Evolutionary conservation across 2,797 vertebrate species (phyloP).

Genomic region (Takifugu rubripes): DNA sequence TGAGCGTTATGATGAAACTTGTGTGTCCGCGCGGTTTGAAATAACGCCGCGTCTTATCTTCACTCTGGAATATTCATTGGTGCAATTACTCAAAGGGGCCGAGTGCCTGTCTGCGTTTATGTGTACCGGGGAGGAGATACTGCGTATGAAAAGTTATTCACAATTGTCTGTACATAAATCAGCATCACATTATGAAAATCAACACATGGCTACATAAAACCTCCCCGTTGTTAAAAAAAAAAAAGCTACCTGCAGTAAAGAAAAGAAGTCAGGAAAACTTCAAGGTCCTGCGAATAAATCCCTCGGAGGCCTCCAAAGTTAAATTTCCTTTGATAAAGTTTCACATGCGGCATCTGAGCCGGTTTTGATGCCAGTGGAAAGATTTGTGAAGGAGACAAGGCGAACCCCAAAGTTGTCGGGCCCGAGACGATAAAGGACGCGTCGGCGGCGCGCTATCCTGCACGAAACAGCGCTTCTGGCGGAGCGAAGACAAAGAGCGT

Average conservation of each 20-base stretch:
- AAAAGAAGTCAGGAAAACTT: slow-evolving; percentile 18
- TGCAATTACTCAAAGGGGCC: slow-evolving; percentile 64
- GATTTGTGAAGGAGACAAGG: slow-evolving; percentile 39
- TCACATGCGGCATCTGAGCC: slow-evolving; percentile 28
- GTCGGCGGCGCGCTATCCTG: slow-evolving; percentile 43
- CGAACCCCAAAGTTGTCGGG: slow-evolving; percentile 45
- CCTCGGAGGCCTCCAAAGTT: slow-evolving; percentile 41
- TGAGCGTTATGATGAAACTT: slow-evolving; percentile 55
- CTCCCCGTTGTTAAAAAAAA: slow-evolving; percentile 39
- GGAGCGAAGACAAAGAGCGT: slow-evolving; percentile 61
- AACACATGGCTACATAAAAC: slow-evolving; percentile 50
- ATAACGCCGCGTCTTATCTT: slow-evolving; percentile 58
- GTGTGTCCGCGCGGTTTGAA: slow-evolving; percentile 51
- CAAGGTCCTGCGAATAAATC: slow-evolving; percentile 34
- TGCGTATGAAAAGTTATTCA: slow-evolving; percentile 49
- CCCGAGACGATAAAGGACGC: slow-evolving; percentile 44
- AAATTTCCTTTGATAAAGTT: slow-evolving; percentile 61
- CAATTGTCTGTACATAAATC: slow-evolving; percentile 67
- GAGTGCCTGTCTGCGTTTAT: slow-evolving; percentile 46
- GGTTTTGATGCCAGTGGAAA: slow-evolving; percentile 15
- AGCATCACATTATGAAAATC: slow-evolving; percentile 68
- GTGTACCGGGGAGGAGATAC: slow-evolving; percentile 47
- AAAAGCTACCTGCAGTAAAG: slow-evolving; percentile 31
- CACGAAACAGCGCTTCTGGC: slow-evolving; percentile 52
- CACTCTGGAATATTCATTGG: slow-evolving; percentile 64